These are phyloP conservation scores for Drosophila santomea DNA, from an alignment of 1,140 invertebrate genomes.

Conservation along the genomic window DNA sequence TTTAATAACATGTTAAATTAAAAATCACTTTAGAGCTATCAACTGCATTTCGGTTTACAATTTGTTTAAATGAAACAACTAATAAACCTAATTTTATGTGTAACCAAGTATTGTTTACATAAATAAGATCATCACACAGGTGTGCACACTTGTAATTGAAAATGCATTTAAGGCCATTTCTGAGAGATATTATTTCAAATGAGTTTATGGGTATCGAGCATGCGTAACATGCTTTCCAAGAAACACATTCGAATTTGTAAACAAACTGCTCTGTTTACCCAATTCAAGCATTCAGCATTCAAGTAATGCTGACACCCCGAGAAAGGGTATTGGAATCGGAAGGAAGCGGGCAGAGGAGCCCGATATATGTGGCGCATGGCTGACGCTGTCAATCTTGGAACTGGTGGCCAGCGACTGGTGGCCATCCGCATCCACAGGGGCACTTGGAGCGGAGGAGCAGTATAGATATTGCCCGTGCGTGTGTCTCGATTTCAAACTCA, in stretches of 20 bases:
- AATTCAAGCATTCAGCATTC: not conserved
- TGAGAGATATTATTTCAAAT: not conserved
- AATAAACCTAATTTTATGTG: too few relatives aligned
- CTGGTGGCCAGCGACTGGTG: constrained; percentile 3
- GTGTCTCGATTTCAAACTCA: constrained; percentile 77
- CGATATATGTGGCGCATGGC: constrained; percentile 24
- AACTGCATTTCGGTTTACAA: not conserved
- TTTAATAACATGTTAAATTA: too few relatives aligned
- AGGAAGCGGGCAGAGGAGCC: not conserved
- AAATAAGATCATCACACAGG: not conserved
- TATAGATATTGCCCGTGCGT: constrained; percentile 45
- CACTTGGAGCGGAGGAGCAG: not conserved
- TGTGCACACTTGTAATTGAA: not conserved
- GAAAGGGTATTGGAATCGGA: constrained; percentile 11
- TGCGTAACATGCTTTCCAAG: not conserved
- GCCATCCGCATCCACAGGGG: not conserved
- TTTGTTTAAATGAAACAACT: too few relatives aligned
- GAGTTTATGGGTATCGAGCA: not conserved
- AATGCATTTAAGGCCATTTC: not conserved
- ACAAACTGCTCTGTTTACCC: not conserved
- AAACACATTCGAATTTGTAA: not conserved
- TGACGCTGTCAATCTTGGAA: constrained; percentile 61
- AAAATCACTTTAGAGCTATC: too few relatives aligned
- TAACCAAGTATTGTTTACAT: not conserved
- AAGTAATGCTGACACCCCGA: not conserved